Base-by-base conservation (phyloP, 2,797 vertebrate species). In the Psittacula echo region DNA sequence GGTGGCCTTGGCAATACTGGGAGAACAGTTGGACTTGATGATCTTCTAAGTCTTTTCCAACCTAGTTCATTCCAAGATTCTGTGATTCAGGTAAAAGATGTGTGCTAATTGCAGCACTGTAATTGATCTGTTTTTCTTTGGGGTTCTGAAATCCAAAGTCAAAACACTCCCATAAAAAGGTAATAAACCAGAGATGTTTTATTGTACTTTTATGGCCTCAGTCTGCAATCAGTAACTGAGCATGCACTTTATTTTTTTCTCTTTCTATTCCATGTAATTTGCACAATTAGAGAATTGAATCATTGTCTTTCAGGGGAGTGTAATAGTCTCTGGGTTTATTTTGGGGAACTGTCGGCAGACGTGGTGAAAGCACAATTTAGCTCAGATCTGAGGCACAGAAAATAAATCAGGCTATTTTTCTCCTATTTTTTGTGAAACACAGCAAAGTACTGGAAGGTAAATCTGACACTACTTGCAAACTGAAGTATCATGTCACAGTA, bases 101-200 rank as follows among this genome's bases (percentile, higher is more conserved):
- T 7, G 4, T 94, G 73, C 41, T 91, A 74, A 86, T 93, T 91
- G 75, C 48, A 86, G 56, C 51, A 18, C 27, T 58, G 3, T 88
- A 71, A 94, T 85, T 67, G 65, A 77, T 90, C 78, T 83, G 51
- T 24, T 95, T 93, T 95, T 87, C 77, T 74, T 23, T 47, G 61
- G 83, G 81, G 50, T 73, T 39, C 74, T 54, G 71, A 96, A 94
- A 96, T 77, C 48, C 39, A n/a, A 85, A 94, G 80, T 93, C 87
- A 94, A 91, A 96, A 89, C 54, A 68, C 19, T 91, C 32, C 64
- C 48, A 91, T 94, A 82, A 96, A 94, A 94, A 65, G 37, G 64
- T 87, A 94, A 93, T 91, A 94, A 95, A 88, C 41, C 34, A 32
- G 80, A 77, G 64, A 77, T 1, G 9, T 58, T 87, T 88, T 81